Evolutionary conservation across 2,888 invertebrate species (phyloP).

Genomic region (Scrobipalpa costella): DNA sequence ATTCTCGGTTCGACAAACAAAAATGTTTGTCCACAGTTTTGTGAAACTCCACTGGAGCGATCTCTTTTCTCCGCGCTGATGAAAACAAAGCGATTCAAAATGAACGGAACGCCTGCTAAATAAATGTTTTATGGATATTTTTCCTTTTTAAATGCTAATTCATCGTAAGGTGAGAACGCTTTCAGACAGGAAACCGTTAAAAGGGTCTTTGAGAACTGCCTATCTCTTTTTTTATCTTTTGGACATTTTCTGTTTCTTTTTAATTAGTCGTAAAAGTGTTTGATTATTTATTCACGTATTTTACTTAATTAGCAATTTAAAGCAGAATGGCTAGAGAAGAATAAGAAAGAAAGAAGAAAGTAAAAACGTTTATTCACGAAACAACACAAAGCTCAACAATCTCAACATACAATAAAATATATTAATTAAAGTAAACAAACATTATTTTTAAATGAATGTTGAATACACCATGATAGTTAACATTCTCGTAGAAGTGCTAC

Average conservation of each 20-base stretch:
- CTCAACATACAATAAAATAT: too few relatives aligned
- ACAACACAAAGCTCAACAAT: too few relatives aligned
- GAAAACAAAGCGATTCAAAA: conserved; percentile 47
- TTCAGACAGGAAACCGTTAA: conserved; percentile 27
- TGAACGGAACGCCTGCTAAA: conserved; percentile 46
- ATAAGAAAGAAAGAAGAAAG: too few relatives aligned
- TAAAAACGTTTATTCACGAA: too few relatives aligned
- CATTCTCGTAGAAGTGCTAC: too few relatives aligned
- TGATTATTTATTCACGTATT: neutral
- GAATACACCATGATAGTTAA: too few relatives aligned
- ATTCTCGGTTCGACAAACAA: conserved; percentile 36
- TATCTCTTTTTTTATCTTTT: conserved; percentile 26
- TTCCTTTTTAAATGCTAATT: conserved; percentile 58
- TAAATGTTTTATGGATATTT: conserved; percentile 56
- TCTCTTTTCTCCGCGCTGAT: conserved; percentile 46
- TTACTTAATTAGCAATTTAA: too few relatives aligned
- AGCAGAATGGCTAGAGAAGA: too few relatives aligned
- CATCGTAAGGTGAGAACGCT: conserved; percentile 36
- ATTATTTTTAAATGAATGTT: too few relatives aligned
- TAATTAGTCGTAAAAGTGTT: conserved; percentile 21
- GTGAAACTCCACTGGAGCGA: conserved; percentile 50
- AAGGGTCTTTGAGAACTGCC: conserved; percentile 24
- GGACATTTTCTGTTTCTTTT: conserved; percentile 21
- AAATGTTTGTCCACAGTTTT: conserved; percentile 45
- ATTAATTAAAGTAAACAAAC: too few relatives aligned